Evolutionary conservation across 2,113 vertebrate genomes (phyloP).

Genomic region (Hirundichthys speculiger): DNA sequence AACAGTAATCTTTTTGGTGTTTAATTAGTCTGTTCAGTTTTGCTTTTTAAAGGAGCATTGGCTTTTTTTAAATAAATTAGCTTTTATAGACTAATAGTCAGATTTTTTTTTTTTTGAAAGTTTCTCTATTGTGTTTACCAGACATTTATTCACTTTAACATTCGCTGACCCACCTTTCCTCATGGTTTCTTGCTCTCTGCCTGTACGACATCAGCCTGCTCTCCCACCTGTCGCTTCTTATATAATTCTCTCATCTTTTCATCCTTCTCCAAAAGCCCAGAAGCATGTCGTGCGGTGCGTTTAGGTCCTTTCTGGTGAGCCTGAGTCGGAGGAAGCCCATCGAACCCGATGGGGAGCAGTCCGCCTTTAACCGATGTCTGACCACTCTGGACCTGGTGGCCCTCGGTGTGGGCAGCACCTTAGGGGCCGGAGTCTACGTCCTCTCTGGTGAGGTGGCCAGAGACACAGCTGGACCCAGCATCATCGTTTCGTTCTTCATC

Average conservation of each 20-base stretch:
- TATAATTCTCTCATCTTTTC: neutral
- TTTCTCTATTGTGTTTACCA: slow-evolving; percentile 25
- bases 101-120: neutral
- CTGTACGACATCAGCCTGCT: slow-evolving; percentile 4
- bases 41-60: neutral
- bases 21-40: neutral
- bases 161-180: slow-evolving; percentile 33
- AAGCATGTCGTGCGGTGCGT: slow-evolving; percentile 44
- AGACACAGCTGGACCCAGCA: slow-evolving; percentile 83
- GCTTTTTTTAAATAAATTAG: neutral
- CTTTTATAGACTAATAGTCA: neutral
- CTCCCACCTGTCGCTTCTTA: slow-evolving; percentile 19
- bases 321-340: slow-evolving; percentile 82
- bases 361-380: slow-evolving; percentile 83
- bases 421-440: slow-evolving; percentile 88
- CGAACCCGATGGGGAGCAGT: slow-evolving; percentile 65
- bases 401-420: slow-evolving; percentile 87
- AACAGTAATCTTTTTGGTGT: neutral
- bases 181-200: slow-evolving; percentile 5
- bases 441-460: slow-evolving; percentile 89
- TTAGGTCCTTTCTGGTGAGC: slow-evolving; percentile 63
- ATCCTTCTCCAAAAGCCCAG: slow-evolving; percentile 5
- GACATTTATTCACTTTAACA: slow-evolving; percentile 63
- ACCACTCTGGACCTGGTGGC: slow-evolving; percentile 83
- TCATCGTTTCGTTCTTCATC: slow-evolving; percentile 87